Conservation (phyloP, 2,113 vertebrate genomes). For the Spea bombifrons region DNA sequence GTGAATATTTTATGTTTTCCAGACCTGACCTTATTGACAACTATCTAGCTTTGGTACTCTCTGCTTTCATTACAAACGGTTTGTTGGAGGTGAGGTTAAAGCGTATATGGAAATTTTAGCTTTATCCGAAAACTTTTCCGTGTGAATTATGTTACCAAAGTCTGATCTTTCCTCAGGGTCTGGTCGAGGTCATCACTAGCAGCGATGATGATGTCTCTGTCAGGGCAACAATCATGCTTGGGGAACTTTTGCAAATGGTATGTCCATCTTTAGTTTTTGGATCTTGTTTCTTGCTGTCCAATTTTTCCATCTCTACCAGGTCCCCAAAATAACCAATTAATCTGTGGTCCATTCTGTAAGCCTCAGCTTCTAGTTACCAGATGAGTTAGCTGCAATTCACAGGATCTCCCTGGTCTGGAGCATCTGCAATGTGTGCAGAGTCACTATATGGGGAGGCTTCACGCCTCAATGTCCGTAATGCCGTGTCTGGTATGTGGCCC, state of each 20-base stretch:
- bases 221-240: slow-evolving; percentile 91
- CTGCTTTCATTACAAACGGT: slow-evolving; percentile 90
- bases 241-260: slow-evolving; percentile 98
- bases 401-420: no score
- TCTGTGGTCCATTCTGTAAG: no score
- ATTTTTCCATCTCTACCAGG: no score
- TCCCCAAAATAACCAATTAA: no score
- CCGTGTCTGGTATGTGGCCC: no score
- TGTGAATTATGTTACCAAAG: neutral
- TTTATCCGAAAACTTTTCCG: no score
- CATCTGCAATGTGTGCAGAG: no score
- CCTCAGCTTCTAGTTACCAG: no score
- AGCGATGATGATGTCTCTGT: slow-evolving; percentile 89
- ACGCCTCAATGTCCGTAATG: no score
- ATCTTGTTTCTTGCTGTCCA: neutral
- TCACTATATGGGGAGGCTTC: no score
- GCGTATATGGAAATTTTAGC: neutral
- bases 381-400: no score
- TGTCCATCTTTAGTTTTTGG: neutral
- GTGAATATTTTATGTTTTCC: slow-evolving; percentile 23
- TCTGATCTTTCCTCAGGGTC: slow-evolving; percentile 68
- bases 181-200: slow-evolving; percentile 96
- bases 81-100: slow-evolving; percentile 81
- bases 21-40: slow-evolving; percentile 98
- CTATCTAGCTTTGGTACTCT: slow-evolving; percentile 92